Evolutionary conservation across 1,140 invertebrate species (phyloP).

Genomic region (Drosophila truncata): DNA sequence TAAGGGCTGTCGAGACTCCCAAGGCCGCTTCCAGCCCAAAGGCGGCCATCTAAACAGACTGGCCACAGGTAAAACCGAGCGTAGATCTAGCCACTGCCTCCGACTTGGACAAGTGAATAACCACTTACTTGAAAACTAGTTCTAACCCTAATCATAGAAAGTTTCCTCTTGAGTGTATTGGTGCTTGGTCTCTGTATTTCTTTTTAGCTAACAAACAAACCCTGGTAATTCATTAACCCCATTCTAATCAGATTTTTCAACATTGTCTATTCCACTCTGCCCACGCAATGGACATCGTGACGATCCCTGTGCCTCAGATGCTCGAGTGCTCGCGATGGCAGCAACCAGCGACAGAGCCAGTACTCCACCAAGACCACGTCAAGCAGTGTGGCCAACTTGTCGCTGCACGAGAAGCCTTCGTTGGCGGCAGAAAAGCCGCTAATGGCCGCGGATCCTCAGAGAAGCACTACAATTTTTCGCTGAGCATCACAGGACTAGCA

Average conservation of each 20-base stretch:
- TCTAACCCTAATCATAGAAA: conserved; percentile 7
- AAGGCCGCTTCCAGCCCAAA: not conserved
- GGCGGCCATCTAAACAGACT: conserved; percentile 17
- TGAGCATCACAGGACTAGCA: conserved; percentile 25
- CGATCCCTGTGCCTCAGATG: conserved; percentile 53
- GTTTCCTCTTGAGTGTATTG: not conserved
- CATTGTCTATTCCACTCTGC: conserved; percentile 47
- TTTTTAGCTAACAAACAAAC: conserved; percentile 6
- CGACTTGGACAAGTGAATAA: conserved; percentile 8
- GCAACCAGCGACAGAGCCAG: conserved; percentile 80
- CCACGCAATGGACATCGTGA: conserved; percentile 50
- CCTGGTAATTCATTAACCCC: conserved; percentile 18
- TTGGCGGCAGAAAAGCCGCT: conserved; percentile 67
- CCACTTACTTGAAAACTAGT: conserved; percentile 3
- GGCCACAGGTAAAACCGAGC: conserved; percentile 33
- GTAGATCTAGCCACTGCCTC: not conserved
- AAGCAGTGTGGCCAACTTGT: conserved; percentile 79
- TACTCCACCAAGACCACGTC: conserved; percentile 82
- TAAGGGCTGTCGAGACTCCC: conserved; percentile 33
- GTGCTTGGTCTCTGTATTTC: conserved; percentile 9
- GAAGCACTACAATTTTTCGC: conserved; percentile 58
- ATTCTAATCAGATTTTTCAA: conserved; percentile 55
- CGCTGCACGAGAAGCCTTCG: conserved; percentile 64
- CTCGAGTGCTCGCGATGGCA: conserved; percentile 70
- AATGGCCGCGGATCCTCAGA: conserved; percentile 56